A percentile compares a stretch with the other conserved stretches of the same genome.
Evolutionary conservation across 1,140 invertebrate genomes (phyloP).

Genomic region (Helicoverpa armigera): DNA sequence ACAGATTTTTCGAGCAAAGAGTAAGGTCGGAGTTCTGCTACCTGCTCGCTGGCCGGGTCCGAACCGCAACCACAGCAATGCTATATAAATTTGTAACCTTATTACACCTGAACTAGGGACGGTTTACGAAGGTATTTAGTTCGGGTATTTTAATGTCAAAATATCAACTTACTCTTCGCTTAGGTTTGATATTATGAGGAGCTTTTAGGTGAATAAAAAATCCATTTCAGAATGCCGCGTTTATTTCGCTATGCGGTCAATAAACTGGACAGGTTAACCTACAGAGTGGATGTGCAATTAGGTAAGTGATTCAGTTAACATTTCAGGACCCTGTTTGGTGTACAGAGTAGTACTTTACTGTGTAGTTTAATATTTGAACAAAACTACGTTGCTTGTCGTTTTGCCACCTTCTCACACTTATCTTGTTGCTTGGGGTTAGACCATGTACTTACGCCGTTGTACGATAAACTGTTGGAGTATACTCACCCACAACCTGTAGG

Average conservation of each 20-base stretch:
- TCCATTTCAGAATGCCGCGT: constrained; percentile 12
- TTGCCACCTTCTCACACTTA: too few relatives aligned
- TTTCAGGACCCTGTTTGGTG: neutral
- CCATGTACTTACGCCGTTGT: neutral
- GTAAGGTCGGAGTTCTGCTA: constrained; percentile 9
- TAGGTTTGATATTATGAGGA: constrained; percentile 13
- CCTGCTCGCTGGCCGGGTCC: constrained; percentile 35
- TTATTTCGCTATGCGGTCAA: constrained; percentile 5
- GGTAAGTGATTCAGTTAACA: constrained; percentile 4
- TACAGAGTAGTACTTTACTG: neutral
- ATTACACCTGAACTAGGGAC: constrained; percentile 37
- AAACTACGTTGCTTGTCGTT: too few relatives aligned
- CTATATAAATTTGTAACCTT: constrained; percentile 41
- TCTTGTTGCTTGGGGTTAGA: too few relatives aligned
- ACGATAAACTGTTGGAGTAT: constrained; percentile 27
- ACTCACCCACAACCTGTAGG: constrained; percentile 95
- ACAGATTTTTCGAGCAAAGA: constrained; percentile 31
- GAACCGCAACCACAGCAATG: constrained; percentile 44
- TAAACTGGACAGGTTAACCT: constrained; percentile 18
- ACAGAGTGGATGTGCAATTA: constrained; percentile 9
- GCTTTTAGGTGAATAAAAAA: constrained; percentile 19
- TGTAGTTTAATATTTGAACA: neutral
- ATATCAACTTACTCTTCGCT: constrained; percentile 28
- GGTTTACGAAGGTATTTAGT: constrained; percentile 39
- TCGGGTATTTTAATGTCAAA: constrained; percentile 39